Conservation (phyloP, 2,797 vertebrate genomes). For the Pipistrellus nathusii region DNA sequence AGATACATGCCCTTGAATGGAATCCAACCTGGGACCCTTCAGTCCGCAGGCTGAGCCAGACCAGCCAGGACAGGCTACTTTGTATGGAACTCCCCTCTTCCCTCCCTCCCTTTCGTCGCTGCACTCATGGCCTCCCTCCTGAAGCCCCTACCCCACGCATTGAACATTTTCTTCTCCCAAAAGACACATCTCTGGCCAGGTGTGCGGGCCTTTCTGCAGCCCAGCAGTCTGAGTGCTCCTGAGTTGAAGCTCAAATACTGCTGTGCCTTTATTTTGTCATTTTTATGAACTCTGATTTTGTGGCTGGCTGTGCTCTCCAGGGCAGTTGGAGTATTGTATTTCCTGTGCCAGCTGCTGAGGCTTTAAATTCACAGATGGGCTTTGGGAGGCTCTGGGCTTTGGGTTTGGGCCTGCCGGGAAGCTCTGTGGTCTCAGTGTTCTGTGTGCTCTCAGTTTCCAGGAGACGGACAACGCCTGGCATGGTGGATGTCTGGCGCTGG, state of each 20-base stretch:
- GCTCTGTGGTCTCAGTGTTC: background rate
- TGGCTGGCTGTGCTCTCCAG: background rate
- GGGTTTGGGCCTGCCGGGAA: too few species aligned
- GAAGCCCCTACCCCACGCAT: background rate
- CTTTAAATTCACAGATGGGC: background rate
- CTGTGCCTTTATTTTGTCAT: background rate
- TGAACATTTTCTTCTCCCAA: background rate
- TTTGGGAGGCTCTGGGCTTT: background rate
- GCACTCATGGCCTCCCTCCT: fast-evolving
- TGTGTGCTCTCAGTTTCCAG: conserved; percentile 91
- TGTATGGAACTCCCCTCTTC: background rate
- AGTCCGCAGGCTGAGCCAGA: too few species aligned
- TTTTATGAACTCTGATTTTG: background rate
- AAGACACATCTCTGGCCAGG: background rate
- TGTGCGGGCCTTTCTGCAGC: background rate
- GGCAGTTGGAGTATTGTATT: background rate
- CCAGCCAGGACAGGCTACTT: too few species aligned
- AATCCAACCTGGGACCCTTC: too few species aligned
- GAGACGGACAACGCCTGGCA: conserved; percentile 97
- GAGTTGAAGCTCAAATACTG: background rate
- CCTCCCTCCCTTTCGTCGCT: background rate
- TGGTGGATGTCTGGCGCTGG: conserved; percentile 96
- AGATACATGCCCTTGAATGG: too few species aligned
- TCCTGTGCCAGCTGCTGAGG: background rate
- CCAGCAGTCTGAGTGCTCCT: background rate